phyloP scores from a whole-genome alignment of 2,888 invertebrate species.

The Lydus trimaculatus region DNA sequence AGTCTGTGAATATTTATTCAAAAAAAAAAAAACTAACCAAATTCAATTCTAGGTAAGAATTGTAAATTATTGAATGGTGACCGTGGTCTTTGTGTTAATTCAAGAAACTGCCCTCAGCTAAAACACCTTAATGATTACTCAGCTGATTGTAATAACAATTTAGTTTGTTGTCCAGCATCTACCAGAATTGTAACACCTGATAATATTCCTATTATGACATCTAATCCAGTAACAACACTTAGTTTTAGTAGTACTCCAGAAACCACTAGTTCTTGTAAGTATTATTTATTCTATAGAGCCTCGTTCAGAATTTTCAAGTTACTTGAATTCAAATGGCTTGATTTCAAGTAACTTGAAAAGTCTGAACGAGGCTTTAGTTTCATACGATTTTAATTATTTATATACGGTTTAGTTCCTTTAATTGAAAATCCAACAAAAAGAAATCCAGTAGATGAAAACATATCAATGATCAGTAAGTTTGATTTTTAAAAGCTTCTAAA shows the following conservation, averaged over 20 bases:
- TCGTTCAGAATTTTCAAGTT: too few species aligned
- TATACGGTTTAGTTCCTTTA: background rate
- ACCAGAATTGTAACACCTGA: constrained; percentile 24
- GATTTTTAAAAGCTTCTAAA: background rate
- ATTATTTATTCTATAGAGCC: background rate
- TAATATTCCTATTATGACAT: background rate
- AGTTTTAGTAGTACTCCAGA: background rate
- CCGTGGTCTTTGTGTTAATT: constrained; percentile 2
- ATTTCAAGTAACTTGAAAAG: too few species aligned
- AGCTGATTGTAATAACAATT: background rate
- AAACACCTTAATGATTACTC: background rate
- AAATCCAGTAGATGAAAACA: background rate
- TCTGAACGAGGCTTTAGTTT: too few species aligned
- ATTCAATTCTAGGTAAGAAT: background rate
- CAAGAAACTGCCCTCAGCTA: background rate
- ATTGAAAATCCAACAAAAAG: background rate
- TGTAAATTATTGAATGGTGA: background rate
- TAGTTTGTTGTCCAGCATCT: constrained; percentile 19
- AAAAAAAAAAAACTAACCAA: too few species aligned
- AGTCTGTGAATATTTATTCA: too few species aligned
- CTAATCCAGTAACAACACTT: background rate
- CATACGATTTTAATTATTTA: background rate
- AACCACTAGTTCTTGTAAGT: background rate
- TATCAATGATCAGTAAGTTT: constrained; percentile 16
- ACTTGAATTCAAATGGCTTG: too few species aligned